Evolutionary conservation across 2,113 vertebrate species (phyloP).

Genomic region (Scortum barcoo): DNA sequence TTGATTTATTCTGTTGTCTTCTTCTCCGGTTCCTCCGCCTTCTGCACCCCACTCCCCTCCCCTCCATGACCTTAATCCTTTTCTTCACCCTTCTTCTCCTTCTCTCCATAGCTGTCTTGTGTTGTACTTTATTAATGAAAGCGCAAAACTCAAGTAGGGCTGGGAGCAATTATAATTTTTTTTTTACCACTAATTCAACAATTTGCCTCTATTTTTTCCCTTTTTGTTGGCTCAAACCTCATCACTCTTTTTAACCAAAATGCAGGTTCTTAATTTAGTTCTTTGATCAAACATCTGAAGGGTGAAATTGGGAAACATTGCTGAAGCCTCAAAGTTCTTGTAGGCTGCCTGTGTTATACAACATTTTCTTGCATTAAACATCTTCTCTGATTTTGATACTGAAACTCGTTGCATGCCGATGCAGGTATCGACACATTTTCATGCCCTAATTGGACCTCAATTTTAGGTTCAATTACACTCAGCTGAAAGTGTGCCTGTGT

Average conservation of each 20-base stretch:
- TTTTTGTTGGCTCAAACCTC: neutral
- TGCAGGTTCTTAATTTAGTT: slow-evolving; percentile 1
- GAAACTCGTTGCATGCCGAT: neutral
- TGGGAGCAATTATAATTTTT: slow-evolving; percentile 55
- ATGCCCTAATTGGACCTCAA: neutral
- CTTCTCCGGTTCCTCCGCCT: slow-evolving; percentile 35
- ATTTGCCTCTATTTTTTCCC: slow-evolving; percentile 3
- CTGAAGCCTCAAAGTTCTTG: neutral
- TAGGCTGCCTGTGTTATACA: neutral
- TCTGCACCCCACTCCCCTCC: neutral
- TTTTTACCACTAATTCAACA: slow-evolving; percentile 21
- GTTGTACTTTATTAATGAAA: slow-evolving; percentile 54
- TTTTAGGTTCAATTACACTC: neutral
- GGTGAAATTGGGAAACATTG: neutral
- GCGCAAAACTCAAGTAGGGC: slow-evolving; percentile 22
- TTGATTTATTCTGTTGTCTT: slow-evolving; percentile 81
- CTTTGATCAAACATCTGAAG: neutral
- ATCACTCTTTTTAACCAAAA: neutral
- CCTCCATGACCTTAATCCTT: slow-evolving; percentile 47
- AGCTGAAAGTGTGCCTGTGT: neutral
- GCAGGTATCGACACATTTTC: neutral
- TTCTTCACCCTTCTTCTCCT: slow-evolving; percentile 40
- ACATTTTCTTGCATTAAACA: neutral
- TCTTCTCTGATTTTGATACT: neutral
- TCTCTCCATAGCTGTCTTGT: slow-evolving; percentile 22